These are phyloP conservation scores for Drosophila longiperda DNA, from an alignment of 2,888 invertebrate genomes.

Conservation along the genomic window DNA sequence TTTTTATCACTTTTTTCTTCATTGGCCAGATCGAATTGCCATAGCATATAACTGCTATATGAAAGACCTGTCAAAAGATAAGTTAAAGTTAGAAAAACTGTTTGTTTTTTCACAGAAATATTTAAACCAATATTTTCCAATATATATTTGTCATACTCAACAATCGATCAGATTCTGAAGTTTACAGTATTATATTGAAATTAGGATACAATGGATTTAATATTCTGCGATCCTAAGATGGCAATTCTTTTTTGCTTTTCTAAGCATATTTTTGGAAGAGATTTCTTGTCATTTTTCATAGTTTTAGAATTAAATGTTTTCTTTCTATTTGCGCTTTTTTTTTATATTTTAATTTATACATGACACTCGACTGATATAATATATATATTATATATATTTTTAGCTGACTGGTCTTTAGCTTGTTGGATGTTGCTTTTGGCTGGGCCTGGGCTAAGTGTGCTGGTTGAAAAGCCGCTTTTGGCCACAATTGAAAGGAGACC, in stretches of 20 bases:
- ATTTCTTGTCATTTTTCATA: not conserved
- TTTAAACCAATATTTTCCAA: not conserved
- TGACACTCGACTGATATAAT: slow-evolving; percentile 2
- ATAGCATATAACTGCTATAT: too few relatives aligned
- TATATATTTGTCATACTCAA: not conserved
- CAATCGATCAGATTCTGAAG: not conserved
- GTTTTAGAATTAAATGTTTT: not conserved
- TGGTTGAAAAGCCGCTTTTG: slow-evolving; percentile 74
- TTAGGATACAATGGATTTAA: not conserved
- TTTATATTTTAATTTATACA: not conserved
- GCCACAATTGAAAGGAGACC: slow-evolving; percentile 45
- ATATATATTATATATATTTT: not conserved
- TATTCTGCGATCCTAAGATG: not conserved
- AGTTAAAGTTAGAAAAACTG: not conserved
- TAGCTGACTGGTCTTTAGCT: slow-evolving; percentile 13
- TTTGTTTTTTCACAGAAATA: not conserved
- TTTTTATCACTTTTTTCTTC: too few relatives aligned
- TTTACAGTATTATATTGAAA: not conserved
- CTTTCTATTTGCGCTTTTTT: not conserved
- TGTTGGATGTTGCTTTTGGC: slow-evolving; percentile 3
- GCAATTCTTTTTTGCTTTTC: not conserved
- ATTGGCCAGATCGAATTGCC: too few relatives aligned
- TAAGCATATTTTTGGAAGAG: not conserved
- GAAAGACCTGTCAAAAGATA: not conserved
- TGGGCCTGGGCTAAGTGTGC: not conserved